Base-by-base conservation (phyloP, 1,140 invertebrate genomes). In the Camponotus vicinus region DNA sequence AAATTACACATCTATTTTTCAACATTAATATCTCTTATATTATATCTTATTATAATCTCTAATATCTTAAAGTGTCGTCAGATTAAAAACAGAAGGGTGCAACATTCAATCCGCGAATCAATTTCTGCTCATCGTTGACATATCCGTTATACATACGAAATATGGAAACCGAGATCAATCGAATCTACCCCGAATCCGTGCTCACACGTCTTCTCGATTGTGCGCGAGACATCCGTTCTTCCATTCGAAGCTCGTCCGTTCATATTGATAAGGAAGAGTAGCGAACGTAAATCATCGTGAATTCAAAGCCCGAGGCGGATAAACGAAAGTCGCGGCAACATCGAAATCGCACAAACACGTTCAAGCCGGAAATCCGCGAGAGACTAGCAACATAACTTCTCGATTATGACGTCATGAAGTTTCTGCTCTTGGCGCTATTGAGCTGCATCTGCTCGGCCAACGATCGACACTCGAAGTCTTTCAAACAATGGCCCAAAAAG, bases 391-490 rank as follows among this genome's bases (percentile, higher is more conserved):
- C 32, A 70, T 70, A 85, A 88, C 63, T 79, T 57, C 45, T 45
- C 64, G 82, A 89, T 69, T 88, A 93, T 93, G 92, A 92, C 89
- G 92, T 90, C 92, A 93, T 93, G 92, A 93, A 92, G 92, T 85
- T 89, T 90, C 78, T 92, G 84, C 80, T 92, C 57, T 63, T 92
- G 55, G 86, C 86, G 76, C 78, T 91, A 69, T 69, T 93, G 61
- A 59, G 91, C 64, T 90, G 79, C 87, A 73, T 88, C 27, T 88
- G 92, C 87, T 89, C 90, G 71, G 91, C 86, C 66, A 61, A 91
- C 59, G 77, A 87, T 89, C 55, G 75, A 86, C 85, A 71, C 73
- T 67, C 69, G 40, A 52, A 57, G 34, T 49, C 84, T 59, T 86
- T 52, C 37, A 86, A 34, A 45, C 71, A 52, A 78, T 67, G 7